These are phyloP conservation scores for Drosophila ficusphila DNA, from an alignment of 1,140 invertebrate genomes.

Conservation along the genomic window DNA sequence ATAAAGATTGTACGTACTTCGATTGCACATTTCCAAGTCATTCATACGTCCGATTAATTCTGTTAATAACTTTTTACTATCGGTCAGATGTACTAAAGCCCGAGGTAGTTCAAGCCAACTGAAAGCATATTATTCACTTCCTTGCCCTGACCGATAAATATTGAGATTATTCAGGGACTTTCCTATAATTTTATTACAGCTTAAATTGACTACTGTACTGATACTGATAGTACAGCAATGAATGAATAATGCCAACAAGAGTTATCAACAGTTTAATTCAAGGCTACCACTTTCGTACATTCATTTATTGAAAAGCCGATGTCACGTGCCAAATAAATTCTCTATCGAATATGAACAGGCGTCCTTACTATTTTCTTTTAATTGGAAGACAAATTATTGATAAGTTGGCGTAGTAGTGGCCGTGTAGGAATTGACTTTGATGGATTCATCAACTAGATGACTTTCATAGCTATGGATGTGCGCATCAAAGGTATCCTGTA, in stretches of 20 bases:
- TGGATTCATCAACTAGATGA: conserved; percentile 42
- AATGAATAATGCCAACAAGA: conserved; percentile 1
- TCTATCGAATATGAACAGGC: too few species aligned
- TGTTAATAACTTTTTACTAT: not conserved
- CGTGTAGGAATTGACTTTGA: conserved; percentile 43
- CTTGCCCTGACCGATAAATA: not conserved
- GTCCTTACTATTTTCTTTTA: too few species aligned
- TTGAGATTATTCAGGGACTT: conserved; percentile 12
- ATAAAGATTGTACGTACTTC: conserved; percentile 28
- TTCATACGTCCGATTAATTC: conserved; percentile 19
- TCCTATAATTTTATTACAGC: conserved; percentile 5
- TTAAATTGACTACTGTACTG: too few species aligned
- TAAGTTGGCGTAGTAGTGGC: conserved; percentile 38
- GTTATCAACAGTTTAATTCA: too few species aligned
- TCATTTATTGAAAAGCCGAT: not conserved
- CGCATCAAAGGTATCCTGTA: conserved; percentile 31
- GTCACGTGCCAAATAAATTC: not conserved
- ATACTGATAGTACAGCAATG: not conserved
- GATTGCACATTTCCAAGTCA: conserved; percentile 25
- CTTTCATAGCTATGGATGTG: conserved; percentile 40
- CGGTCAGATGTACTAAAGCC: conserved; percentile 1
- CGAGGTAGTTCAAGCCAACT: conserved; percentile 1
- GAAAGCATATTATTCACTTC: conserved; percentile 10
- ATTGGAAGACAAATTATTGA: not conserved
- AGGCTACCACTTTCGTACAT: not conserved